Percentiles rank a stretch among this genome's conserved stretches.
phyloP scores from a whole-genome alignment of 1,140 invertebrate species.

The Homalodisca vitripennis region DNA sequence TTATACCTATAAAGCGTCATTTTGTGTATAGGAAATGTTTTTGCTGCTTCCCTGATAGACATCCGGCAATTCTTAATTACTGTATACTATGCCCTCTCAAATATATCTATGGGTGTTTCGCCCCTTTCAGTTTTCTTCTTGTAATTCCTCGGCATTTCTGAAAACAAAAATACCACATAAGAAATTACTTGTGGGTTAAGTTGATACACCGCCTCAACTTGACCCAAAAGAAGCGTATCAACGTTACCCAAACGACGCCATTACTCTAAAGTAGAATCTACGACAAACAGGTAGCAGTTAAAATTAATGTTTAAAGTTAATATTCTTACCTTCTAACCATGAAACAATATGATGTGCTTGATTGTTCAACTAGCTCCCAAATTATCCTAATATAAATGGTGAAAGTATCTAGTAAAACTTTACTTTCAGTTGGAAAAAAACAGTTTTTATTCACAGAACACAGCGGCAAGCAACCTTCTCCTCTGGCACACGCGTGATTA shows the following conservation, averaged over 20 bases:
- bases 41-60: conserved; percentile 1
- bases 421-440: too few species aligned
- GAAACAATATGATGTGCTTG: too few species aligned
- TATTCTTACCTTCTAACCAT: too few species aligned
- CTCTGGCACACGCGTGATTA: too few species aligned
- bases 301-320: too few species aligned
- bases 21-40: conserved; percentile 2
- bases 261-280: conserved; percentile 1
- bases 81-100: background rate
- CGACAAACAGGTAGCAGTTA: too few species aligned
- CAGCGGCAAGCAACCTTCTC: too few species aligned
- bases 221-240: background rate
- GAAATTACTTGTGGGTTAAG: conserved; percentile 13
- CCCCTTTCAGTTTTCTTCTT: conserved; percentile 18
- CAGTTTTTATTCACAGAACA: too few species aligned
- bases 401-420: too few species aligned
- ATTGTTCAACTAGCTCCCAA: too few species aligned
- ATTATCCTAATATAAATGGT: too few species aligned
- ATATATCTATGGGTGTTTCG: background rate
- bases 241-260: conserved; percentile 10
- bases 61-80: background rate
- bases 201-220: conserved; percentile 23
- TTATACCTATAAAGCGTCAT: conserved; percentile 17
- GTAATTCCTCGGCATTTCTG: conserved; percentile 4
- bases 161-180: background rate